These are phyloP conservation scores for Planiliza haematocheilus DNA, from an alignment of 2,113 vertebrate species.

Conservation along the genomic window DNA sequence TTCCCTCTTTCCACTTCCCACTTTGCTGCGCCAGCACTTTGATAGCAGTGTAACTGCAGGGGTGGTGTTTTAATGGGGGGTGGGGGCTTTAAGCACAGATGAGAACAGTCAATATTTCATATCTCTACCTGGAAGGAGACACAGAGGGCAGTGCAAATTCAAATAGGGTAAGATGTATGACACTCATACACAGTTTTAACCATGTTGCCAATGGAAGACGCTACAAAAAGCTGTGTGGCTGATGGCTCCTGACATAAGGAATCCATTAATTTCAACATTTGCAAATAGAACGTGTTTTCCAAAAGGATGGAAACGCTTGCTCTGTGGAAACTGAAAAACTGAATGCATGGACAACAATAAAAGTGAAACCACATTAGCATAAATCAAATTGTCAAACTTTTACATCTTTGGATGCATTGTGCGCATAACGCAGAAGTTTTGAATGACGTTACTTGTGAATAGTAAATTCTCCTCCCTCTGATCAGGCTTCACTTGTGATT, in stretches of 20 bases:
- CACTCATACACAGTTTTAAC: slow-evolving; percentile 55
- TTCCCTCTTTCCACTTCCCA: slow-evolving; percentile 38
- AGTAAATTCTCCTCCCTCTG: slow-evolving; percentile 26
- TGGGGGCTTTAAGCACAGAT: slow-evolving; percentile 66
- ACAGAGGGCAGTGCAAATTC: slow-evolving; percentile 77
- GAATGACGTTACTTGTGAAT: slow-evolving; percentile 48
- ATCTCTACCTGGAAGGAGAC: slow-evolving; percentile 79
- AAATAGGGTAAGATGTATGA: slow-evolving; percentile 76
- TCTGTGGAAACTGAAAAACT: slow-evolving; percentile 41
- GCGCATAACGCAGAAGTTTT: slow-evolving; percentile 37
- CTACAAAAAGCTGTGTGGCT: slow-evolving; percentile 12
- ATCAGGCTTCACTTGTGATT: slow-evolving; percentile 68
- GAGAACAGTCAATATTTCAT: slow-evolving; percentile 84
- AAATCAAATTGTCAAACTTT: slow-evolving; percentile 69
- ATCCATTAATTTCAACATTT: slow-evolving; percentile 65
- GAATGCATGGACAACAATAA: slow-evolving; percentile 53
- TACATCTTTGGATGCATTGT: slow-evolving; percentile 58
- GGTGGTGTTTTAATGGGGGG: slow-evolving; percentile 54
- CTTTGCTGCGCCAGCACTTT: slow-evolving; percentile 83
- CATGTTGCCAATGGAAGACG: slow-evolving; percentile 48
- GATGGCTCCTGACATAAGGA: slow-evolving; percentile 41
- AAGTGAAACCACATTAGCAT: slow-evolving; percentile 65
- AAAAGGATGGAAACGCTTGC: slow-evolving; percentile 37
- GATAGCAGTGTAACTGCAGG: slow-evolving; percentile 65
- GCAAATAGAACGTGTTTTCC: slow-evolving; percentile 50